A percentile compares a stretch with the other conserved stretches of the same genome.
Evolutionary conservation across 2,113 vertebrate species (phyloP).

Genomic region (Megaleporinus macrocephalus): DNA sequence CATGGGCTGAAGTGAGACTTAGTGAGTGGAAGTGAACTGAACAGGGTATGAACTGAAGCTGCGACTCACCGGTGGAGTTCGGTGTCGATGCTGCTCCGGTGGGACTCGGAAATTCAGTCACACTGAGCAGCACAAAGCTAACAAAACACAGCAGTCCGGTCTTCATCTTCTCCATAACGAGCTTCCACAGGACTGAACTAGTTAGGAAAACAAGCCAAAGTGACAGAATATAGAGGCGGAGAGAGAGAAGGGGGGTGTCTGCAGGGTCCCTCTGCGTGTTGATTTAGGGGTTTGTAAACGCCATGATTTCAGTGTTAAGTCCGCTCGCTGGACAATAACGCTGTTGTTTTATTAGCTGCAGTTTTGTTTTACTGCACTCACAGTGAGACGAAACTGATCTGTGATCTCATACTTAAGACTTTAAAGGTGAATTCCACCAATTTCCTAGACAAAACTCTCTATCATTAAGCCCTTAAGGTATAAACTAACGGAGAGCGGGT

Average conservation of each 20-base stretch:
- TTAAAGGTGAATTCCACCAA: no score
- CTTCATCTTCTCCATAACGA: constrained; percentile 47
- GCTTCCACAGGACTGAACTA: constrained; percentile 17
- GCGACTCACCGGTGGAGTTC: constrained; percentile 54
- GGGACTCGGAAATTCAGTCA: constrained; percentile 40
- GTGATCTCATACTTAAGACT: no score
- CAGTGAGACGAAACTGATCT: no score
- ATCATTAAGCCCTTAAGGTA: no score
- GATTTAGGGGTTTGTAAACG: neutral
- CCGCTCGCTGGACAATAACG: no score
- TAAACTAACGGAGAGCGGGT: no score
- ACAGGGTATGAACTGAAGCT: neutral
- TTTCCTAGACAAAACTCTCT: no score
- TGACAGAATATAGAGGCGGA: constrained; percentile 8
- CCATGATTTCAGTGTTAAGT: neutral
- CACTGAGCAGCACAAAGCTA: constrained; percentile 20
- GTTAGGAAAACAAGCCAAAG: neutral
- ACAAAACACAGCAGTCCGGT: neutral
- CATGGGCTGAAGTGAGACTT: neutral
- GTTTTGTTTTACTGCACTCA: no score
- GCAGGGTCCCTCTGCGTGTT: constrained; percentile 21
- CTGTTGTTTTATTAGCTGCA: no score
- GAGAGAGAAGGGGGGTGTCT: neutral
- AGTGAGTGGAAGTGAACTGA: neutral
- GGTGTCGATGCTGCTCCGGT: constrained; percentile 22